Evolutionary conservation across 2,888 invertebrate genomes (phyloP).

Genomic region (Drosophila neutralis): DNA sequence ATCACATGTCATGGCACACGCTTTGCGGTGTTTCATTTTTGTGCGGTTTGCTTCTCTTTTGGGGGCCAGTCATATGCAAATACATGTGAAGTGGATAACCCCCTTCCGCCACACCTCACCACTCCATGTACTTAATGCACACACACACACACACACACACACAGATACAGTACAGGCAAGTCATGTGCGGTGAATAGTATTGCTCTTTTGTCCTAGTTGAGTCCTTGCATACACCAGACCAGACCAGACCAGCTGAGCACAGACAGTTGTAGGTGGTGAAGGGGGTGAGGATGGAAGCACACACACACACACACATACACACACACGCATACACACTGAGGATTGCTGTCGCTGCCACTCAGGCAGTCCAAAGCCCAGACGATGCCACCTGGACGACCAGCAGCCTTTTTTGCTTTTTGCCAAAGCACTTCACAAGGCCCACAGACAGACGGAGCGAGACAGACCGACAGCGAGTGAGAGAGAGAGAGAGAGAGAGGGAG

Average conservation of each 20-base stretch:
- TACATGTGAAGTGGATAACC: slow-evolving; percentile 55
- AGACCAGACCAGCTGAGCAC: slow-evolving; percentile 59
- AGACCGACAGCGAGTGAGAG: slow-evolving; percentile 6
- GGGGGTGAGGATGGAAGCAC: not conserved
- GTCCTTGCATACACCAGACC: slow-evolving; percentile 54
- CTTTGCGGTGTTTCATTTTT: slow-evolving; percentile 78
- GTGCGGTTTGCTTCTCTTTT: slow-evolving; percentile 61
- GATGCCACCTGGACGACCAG: slow-evolving; percentile 65
- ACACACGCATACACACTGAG: slow-evolving; percentile 31
- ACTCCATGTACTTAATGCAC: slow-evolving; percentile 59
- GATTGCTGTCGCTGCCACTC: slow-evolving; percentile 78
- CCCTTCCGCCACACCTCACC: not conserved
- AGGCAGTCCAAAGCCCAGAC: slow-evolving; percentile 64
- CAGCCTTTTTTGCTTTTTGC: slow-evolving; percentile 55
- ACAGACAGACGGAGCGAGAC: slow-evolving; percentile 11
- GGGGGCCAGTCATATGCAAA: slow-evolving; percentile 59
- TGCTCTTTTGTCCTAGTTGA: slow-evolving; percentile 80
- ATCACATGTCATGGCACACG: slow-evolving; percentile 80
- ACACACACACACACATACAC: slow-evolving; percentile 6
- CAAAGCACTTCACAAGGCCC: slow-evolving; percentile 37
- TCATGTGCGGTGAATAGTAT: slow-evolving; percentile 63
- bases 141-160: slow-evolving; percentile 45
- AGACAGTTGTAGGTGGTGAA: slow-evolving; percentile 9
- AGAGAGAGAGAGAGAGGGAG: not conserved
- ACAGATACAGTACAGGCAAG: slow-evolving; percentile 17